phyloP scores from a whole-genome alignment of 2,888 invertebrate genomes.

The Craniophora ligustri region DNA sequence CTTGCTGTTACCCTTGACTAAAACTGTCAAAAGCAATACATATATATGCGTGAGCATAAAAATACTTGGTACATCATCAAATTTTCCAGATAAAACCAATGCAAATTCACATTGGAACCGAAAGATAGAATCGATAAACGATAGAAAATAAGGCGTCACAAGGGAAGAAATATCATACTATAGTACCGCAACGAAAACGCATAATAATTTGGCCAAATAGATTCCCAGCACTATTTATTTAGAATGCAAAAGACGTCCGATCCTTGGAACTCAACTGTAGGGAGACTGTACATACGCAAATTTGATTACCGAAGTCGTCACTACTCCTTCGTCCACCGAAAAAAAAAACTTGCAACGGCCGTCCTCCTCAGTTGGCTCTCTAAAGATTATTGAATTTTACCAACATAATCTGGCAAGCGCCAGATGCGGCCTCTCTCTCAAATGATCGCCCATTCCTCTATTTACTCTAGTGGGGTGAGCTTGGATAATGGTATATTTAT shows the following conservation, averaged over 20 bases:
- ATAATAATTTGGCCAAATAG: slow-evolving; percentile 38
- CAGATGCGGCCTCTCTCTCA: slow-evolving; percentile 76
- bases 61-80: too few relatives aligned
- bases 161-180: slow-evolving; percentile 35
- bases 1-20: background rate
- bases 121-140: background rate
- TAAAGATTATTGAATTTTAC: slow-evolving; percentile 83
- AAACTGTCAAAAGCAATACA: too few relatives aligned
- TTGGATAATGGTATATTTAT: slow-evolving; percentile 75
- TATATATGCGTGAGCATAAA: too few relatives aligned
- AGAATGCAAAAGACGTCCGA: slow-evolving; percentile 54
- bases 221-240: slow-evolving; percentile 49
- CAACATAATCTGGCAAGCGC: slow-evolving; percentile 79
- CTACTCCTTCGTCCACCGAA: slow-evolving; percentile 59
- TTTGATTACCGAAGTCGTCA: slow-evolving; percentile 60
- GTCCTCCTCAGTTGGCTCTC: slow-evolving; percentile 76
- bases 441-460: slow-evolving; percentile 79
- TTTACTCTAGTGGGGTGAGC: slow-evolving; percentile 66
- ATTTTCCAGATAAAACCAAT: slow-evolving; percentile 20
- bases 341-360: slow-evolving; percentile 72
- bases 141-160: slow-evolving; percentile 34
- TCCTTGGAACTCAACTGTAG: slow-evolving; percentile 50
- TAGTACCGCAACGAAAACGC: slow-evolving; percentile 26
- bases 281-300: slow-evolving; percentile 62
- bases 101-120: too few relatives aligned